phyloP scores from a whole-genome alignment of 2,797 vertebrate genomes.

The Eremophila alpestris region DNA sequence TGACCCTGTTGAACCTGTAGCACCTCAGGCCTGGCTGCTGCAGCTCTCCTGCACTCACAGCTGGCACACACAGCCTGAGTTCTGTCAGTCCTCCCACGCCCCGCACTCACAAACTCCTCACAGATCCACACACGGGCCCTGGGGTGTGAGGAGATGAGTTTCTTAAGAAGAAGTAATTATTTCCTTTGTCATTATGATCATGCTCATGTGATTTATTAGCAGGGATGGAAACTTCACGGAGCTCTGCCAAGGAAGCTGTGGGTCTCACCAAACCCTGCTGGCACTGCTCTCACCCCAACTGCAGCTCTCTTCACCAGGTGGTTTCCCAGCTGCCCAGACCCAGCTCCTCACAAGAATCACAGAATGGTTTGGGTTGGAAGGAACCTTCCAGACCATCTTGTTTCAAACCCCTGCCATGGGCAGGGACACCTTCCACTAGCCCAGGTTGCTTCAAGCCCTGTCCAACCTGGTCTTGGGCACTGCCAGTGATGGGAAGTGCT shows the following conservation, averaged over 20 bases:
- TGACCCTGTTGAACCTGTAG: not conserved
- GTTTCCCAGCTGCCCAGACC: not conserved
- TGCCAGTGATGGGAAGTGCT: not conserved
- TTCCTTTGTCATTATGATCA: conserved; percentile 31
- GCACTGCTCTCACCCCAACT: not conserved
- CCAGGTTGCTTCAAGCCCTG: not conserved
- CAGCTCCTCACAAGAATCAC: not conserved
- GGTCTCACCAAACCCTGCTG: not conserved
- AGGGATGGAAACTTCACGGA: conserved; percentile 4
- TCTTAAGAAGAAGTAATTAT: conserved; percentile 15
- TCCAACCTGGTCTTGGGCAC: not conserved
- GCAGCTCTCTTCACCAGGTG: not conserved
- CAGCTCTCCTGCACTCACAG: not conserved
- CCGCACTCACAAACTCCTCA: not conserved
- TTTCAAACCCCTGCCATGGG: not conserved
- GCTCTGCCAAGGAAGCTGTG: not conserved
- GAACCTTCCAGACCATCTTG: not conserved
- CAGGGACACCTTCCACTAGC: not conserved
- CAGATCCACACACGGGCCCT: not conserved
- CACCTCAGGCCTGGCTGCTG: not conserved
- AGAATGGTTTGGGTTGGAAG: not conserved
- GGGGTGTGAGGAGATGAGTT: not conserved
- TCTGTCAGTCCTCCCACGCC: not conserved
- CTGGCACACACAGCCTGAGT: accelerated
- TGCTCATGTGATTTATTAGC: not conserved